Percentiles rank a stretch among this genome's conserved stretches.
Conservation (phyloP, 2,888 invertebrate species). For the Sinelater perroti region DNA sequence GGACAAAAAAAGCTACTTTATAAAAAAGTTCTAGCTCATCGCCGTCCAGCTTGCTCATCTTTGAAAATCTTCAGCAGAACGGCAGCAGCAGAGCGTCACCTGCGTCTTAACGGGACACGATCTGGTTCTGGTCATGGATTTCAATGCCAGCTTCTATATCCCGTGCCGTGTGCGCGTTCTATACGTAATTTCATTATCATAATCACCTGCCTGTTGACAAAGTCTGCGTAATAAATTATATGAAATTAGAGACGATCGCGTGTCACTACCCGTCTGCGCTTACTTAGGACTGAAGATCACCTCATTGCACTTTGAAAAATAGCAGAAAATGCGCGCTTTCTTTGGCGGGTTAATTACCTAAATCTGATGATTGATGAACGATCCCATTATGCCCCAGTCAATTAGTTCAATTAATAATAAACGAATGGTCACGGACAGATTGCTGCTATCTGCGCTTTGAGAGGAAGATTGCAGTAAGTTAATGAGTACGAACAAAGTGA, state of each 20-base stretch:
- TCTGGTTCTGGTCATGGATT: slow-evolving; percentile 9
- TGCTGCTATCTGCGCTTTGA: too few species aligned
- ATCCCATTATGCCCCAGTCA: too few species aligned
- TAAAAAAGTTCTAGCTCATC: slow-evolving; percentile 25
- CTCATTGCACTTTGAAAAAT: too few species aligned
- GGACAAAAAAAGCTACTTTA: slow-evolving; percentile 24
- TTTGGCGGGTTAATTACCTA: too few species aligned
- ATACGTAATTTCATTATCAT: slow-evolving; percentile 18
- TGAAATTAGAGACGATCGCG: slow-evolving; percentile 8
- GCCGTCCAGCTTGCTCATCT: slow-evolving; percentile 14
- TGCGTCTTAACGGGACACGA: slow-evolving; percentile 4
- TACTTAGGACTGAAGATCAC: too few species aligned
- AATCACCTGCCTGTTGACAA: slow-evolving; percentile 16
- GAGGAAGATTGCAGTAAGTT: too few species aligned
- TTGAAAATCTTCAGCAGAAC: slow-evolving; percentile 1
- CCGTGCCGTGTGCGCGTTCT: not conserved
- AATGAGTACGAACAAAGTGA: too few species aligned
- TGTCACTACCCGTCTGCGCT: too few species aligned
- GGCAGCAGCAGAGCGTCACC: not conserved
- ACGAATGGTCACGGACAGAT: too few species aligned
- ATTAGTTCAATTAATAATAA: too few species aligned
- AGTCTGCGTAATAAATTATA: slow-evolving; percentile 1
- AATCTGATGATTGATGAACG: too few species aligned
- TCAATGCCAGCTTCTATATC: slow-evolving; percentile 7
- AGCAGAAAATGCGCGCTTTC: too few species aligned